A percentile compares a stretch with the other conserved stretches of the same genome.
phyloP scores from a whole-genome alignment of 2,888 invertebrate genomes.

The Carcina quercana region DNA sequence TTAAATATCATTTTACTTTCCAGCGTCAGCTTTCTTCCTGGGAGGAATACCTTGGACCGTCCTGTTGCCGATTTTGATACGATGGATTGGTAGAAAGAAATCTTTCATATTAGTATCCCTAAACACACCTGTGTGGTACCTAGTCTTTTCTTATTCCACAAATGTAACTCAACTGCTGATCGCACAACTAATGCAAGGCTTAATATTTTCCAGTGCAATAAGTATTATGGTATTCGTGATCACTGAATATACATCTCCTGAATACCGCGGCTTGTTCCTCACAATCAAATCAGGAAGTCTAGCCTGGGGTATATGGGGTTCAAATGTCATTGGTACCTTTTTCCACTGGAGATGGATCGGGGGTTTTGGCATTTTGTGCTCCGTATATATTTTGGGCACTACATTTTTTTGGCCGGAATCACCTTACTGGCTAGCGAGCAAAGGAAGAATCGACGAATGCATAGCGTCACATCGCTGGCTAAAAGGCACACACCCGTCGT shows the following conservation, averaged over 20 bases:
- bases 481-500: conserved; percentile 3
- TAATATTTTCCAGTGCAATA: conserved; percentile 14
- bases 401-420: conserved; percentile 16
- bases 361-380: conserved; percentile 10
- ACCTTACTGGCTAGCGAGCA: conserved; percentile 18
- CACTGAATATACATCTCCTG: conserved; percentile 10
- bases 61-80: conserved; percentile 28
- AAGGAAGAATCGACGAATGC: conserved; percentile 14
- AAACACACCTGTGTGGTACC: conserved; percentile 20
- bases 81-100: conserved; percentile 29
- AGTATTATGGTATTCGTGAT: not conserved
- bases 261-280: conserved; percentile 17
- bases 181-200: conserved; percentile 29
- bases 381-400: conserved; percentile 9
- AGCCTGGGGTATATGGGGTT: conserved; percentile 18
- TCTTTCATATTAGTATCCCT: conserved; percentile 28
- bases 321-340: conserved; percentile 17
- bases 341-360: conserved; percentile 13
- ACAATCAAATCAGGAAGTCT: conserved; percentile 15
- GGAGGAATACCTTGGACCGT: conserved; percentile 32
- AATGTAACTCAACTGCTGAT: conserved; percentile 24
- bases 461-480: not conserved
- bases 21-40: conserved; percentile 34
- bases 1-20: too few relatives aligned
- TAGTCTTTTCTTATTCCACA: conserved; percentile 25